Evolutionary conservation across 1,140 invertebrate species (phyloP), one percentile per base, ranked within the genome.

Genomic region (Bombyx mandarina): DNA sequence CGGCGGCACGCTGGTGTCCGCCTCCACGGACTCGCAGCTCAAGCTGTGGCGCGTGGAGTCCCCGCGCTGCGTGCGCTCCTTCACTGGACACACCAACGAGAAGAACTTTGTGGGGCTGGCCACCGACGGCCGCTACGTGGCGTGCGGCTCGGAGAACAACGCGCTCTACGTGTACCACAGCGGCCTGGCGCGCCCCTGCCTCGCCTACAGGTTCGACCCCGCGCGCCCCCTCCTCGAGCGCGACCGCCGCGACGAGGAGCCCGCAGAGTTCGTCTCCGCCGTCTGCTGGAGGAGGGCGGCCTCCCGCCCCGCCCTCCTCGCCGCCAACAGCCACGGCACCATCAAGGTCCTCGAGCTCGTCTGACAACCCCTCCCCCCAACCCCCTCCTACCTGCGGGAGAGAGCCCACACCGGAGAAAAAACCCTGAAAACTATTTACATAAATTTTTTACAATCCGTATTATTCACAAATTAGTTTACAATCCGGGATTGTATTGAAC

Each of bases 101-200:
- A 99, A 98, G 79, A 98, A 98, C 83, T 99, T 99, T 89, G 97
- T 99, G 8, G 97, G 97, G 0, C 82, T 99, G n/a, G 96, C 97
- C 0, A 98, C 96, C 0, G 96, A 98, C 88, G 97, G 96, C 3
- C 94, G 97, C 77, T 98, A 97, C 82, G 92, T 99, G 22, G 96
- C 96, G 3, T 98, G 97, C 89, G 98, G 97, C 51, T 98, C 96
- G 9, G 97, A 99, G 88, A 98, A 98, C 76, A 98, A 98, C 86
- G 93, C 96, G 1, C 87, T 99, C 2, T 98, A 97, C 84, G 90
- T 99, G 54, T 99, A 98, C 86, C 98, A 98, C 77, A 95, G 97
- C 78, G 96, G 95, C 8, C 83, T 99, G 26, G 93, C 95, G 7
- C 94, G 96, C 73, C 96, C 96, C 65, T 81, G 98, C 52, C 93